Conservation (phyloP, 2,797 vertebrate species). For the Pseudochaenichthys georgianus region DNA sequence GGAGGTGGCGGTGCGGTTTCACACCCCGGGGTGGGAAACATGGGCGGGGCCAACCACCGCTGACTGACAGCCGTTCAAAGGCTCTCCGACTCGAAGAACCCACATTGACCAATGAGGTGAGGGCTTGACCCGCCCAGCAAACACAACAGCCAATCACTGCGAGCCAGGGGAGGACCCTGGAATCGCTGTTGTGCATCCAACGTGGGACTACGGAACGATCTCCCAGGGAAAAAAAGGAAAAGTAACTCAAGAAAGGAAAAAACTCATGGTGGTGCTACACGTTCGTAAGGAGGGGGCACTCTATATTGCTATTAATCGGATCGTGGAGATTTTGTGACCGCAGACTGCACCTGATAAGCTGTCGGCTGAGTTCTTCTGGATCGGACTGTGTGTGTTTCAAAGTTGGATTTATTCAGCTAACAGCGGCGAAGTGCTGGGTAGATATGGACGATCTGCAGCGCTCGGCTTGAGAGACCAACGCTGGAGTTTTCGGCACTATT, state of each 20-base stretch:
- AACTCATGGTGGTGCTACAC: constrained; percentile 71
- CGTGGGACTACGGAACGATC: constrained; percentile 85
- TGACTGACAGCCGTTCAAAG: constrained; percentile 81
- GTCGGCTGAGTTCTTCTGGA: constrained; percentile 35
- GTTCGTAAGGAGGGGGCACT: constrained; percentile 62
- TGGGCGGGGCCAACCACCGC: constrained; percentile 72
- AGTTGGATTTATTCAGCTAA: constrained; percentile 70
- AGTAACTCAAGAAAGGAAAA: constrained; percentile 77
- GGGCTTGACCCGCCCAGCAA: constrained; percentile 40
- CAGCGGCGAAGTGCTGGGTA: constrained; percentile 56
- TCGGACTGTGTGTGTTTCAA: constrained; percentile 46
- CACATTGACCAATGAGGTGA: constrained; percentile 70
- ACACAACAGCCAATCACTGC: constrained; percentile 69
- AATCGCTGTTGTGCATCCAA: constrained; percentile 85
- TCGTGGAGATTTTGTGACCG: constrained; percentile 67
- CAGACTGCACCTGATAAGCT: constrained; percentile 72
- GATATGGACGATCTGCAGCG: constrained; percentile 43
- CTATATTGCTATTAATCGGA: constrained; percentile 73
- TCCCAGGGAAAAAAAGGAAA: constrained; percentile 72
- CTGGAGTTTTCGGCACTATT: constrained; percentile 38
- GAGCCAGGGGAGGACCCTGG: constrained; percentile 46
- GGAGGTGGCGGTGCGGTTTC: constrained; percentile 83
- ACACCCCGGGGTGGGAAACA: constrained; percentile 93
- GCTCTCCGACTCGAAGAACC: constrained; percentile 47
- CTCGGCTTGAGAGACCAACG: constrained; percentile 46